Evolutionary conservation across 1,140 invertebrate genomes (phyloP), one percentile per base, ranked within the genome.

Genomic region (Psilanteris sp.): DNA sequence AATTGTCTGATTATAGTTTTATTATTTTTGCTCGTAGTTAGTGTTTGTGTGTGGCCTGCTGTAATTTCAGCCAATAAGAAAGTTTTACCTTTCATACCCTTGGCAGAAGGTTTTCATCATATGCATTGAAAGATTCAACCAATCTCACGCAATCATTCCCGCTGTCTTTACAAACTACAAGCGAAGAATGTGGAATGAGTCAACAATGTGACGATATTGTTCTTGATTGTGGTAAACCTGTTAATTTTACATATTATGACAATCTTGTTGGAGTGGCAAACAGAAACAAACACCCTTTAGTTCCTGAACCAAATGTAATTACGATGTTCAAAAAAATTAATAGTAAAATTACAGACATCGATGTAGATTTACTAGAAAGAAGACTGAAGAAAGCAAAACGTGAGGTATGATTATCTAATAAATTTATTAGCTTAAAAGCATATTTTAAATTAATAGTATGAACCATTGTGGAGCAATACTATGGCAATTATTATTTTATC

Each of bases 241-340:
- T 95, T 0, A 96, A 96, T 87, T 94, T 93, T 81, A 96, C 95
- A 6, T 94, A 94, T 82, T 96, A 96, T 87, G 95, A 96, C 82
- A 95, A 95, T 87, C 88, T 97, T 36, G 91, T 94, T 32, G 95
- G 95, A 15, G 92, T 97, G 31, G 91, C 93, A 7, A 92, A 95
- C 78, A 88, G 95, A 57, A 92, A 91, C 67, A 91, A 90, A 67
- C 93, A 93, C 84, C 90, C 91, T 0, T 83, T 91, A 55, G 90
- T 92, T 22, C 92, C 92, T 24, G 93, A 93, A 80, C 92, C 92
- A 15, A 89, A 90, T 87, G 93, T 95, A 1, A 93, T 93, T 10
- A 89, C 94, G 29, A 94, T 95, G 86, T 96, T 96, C 81, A 92
- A 92, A 74, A 95, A 93, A 83, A 93, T 92, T 77, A 91, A 91